Evolutionary conservation across 2,888 invertebrate species (phyloP).

Genomic region (Melanotus villosus): DNA sequence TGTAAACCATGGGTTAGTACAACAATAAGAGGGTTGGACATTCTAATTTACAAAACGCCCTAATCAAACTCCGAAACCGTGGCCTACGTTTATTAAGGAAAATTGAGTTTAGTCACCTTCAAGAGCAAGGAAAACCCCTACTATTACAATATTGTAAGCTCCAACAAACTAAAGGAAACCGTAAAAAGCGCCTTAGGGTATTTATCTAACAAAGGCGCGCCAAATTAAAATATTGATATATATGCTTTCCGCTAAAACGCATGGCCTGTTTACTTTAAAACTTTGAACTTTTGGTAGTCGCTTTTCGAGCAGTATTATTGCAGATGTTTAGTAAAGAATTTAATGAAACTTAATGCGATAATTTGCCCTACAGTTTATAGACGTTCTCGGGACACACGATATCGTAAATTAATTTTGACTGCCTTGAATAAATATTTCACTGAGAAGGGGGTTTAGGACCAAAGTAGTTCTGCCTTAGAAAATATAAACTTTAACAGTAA

Average conservation of each 20-base stretch:
- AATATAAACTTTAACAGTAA: too few relatives aligned
- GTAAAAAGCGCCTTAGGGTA: slow-evolving; percentile 21
- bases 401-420: too few relatives aligned
- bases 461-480: too few relatives aligned
- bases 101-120: slow-evolving; percentile 23
- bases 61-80: slow-evolving; percentile 21
- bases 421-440: too few relatives aligned
- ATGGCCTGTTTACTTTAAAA: slow-evolving; percentile 17
- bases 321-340: not conserved
- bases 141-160: slow-evolving; percentile 18
- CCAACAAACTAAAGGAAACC: slow-evolving; percentile 15
- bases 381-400: not conserved
- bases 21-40: slow-evolving; percentile 15
- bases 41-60: slow-evolving; percentile 18
- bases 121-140: slow-evolving; percentile 11
- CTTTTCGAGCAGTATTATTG: not conserved
- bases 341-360: not conserved
- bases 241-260: slow-evolving; percentile 18
- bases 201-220: slow-evolving; percentile 34
- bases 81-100: slow-evolving; percentile 18
- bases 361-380: too few relatives aligned
- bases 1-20: not conserved
- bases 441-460: too few relatives aligned
- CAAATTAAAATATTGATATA: slow-evolving; percentile 40
- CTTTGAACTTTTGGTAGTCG: slow-evolving; percentile 5